A percentile compares a stretch with the other conserved stretches of the same genome.
These are phyloP conservation scores for Seira ritae DNA, from an alignment of 2,888 invertebrate species.

Conservation along the genomic window DNA sequence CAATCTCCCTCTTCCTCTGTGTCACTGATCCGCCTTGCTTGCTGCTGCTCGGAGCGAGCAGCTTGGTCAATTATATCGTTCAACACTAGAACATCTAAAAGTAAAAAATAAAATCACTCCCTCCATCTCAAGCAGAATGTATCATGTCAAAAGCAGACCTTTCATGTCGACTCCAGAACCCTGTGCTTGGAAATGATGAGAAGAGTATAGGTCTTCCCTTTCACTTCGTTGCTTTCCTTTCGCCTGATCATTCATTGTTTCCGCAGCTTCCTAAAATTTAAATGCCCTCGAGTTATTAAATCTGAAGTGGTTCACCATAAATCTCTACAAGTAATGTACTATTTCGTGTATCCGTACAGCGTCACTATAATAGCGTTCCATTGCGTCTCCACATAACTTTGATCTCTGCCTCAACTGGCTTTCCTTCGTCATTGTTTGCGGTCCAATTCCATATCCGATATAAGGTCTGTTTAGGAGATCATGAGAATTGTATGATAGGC, in stretches of 20 bases:
- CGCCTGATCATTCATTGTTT: conserved; percentile 54
- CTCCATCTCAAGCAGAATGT: not conserved
- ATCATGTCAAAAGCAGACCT: no score
- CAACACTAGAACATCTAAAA: conserved; percentile 95
- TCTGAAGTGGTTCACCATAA: no score
- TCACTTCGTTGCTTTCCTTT: conserved; percentile 59
- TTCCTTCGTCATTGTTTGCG: conserved; percentile 87
- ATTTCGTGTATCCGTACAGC: not conserved
- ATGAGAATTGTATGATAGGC: conserved; percentile 95
- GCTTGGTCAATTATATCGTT: conserved; percentile 98
- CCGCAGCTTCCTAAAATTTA: conserved; percentile 50
- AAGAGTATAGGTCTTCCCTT: conserved; percentile 59
- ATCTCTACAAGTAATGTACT: no score
- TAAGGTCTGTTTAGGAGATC: conserved; percentile 86
- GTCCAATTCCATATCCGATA: conserved; percentile 68
- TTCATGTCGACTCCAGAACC: conserved; percentile 68
- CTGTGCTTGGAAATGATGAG: conserved; percentile 58
- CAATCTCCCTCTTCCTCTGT: conserved; percentile 80
- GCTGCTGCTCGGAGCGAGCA: conserved; percentile 76
- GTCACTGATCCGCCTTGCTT: not conserved
- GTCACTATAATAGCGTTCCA: conserved; percentile 26
- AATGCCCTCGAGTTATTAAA: no score
- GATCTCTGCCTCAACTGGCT: conserved; percentile 82
- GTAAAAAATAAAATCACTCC: conserved; percentile 68
- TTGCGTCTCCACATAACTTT: conserved; percentile 66